These are phyloP conservation scores for Parnassius smintheus DNA, from an alignment of 2,888 invertebrate species.

Conservation along the genomic window DNA sequence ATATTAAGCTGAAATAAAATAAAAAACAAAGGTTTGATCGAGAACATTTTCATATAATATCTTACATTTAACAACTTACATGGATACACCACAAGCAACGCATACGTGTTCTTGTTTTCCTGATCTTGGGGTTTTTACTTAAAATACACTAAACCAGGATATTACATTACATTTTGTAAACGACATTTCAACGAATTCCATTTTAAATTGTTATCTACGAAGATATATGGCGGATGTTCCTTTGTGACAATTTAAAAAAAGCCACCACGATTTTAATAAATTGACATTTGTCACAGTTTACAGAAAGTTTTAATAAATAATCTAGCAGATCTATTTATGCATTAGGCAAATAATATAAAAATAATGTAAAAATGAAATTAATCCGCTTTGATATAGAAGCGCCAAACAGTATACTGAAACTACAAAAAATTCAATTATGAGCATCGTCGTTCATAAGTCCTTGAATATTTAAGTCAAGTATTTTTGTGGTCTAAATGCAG, in stretches of 20 bases:
- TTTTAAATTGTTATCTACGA: conserved; percentile 23
- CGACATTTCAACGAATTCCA: not conserved
- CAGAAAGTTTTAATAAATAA: conserved; percentile 44
- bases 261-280: conserved; percentile 1
- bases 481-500: not conserved
- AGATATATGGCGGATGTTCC: conserved; percentile 33
- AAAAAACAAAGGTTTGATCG: conserved; percentile 52
- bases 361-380: conserved; percentile 7
- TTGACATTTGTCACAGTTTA: conserved; percentile 14
- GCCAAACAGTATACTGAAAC: conserved; percentile 1
- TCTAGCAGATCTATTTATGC: conserved; percentile 71
- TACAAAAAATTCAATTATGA: not conserved
- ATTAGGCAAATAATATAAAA: conserved; percentile 33
- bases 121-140: conserved; percentile 10
- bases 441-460: no score
- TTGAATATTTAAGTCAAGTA: no score
- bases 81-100: conserved; percentile 59
- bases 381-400: not conserved
- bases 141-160: conserved; percentile 1
- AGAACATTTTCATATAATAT: conserved; percentile 73
- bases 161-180: conserved; percentile 8
- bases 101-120: conserved; percentile 35
- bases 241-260: conserved; percentile 43
- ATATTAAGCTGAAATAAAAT: conserved; percentile 17
- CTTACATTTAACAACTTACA: conserved; percentile 68